These are phyloP conservation scores for Scelioninae gen. 1 DNA, from an alignment of 2,888 invertebrate species.

Conservation along the genomic window DNA sequence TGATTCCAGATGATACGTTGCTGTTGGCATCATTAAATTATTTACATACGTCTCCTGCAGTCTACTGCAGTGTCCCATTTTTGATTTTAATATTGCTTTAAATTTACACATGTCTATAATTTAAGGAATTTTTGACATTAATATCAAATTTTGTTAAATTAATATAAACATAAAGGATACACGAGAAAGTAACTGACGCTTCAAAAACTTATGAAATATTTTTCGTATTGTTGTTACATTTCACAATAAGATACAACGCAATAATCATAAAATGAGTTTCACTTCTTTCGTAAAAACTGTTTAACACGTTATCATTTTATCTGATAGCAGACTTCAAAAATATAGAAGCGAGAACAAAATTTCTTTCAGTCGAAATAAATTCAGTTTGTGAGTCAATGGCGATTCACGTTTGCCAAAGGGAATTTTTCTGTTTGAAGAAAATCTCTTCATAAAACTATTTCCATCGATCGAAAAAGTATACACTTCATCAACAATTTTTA, in stretches of 20 bases:
- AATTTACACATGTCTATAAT: too few species aligned
- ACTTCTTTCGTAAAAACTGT: constrained; percentile 13
- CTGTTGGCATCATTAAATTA: constrained; percentile 34
- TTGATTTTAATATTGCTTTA: constrained; percentile 13
- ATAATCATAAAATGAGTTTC: background rate
- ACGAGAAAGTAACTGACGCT: background rate
- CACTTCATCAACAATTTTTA: constrained; percentile 18
- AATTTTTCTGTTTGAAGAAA: constrained; percentile 26
- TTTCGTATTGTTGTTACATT: too few species aligned
- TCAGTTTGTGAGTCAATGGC: constrained; percentile 21
- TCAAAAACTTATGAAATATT: background rate
- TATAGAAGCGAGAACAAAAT: constrained; percentile 9
- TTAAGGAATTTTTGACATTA: too few species aligned
- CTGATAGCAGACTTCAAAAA: constrained; percentile 23
- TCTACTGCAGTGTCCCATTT: background rate
- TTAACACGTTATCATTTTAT: constrained; percentile 32
- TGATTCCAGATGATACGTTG: constrained; percentile 63
- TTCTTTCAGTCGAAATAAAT: constrained; percentile 33
- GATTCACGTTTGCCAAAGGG: constrained; percentile 2
- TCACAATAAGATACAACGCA: too few species aligned
- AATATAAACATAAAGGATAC: too few species aligned
- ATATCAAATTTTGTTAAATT: too few species aligned
- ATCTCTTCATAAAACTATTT: constrained; percentile 20
- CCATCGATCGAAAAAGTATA: constrained; percentile 7
- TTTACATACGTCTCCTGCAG: constrained; percentile 24